Evolutionary conservation across 2,888 invertebrate genomes (phyloP).

Genomic region (Ormyrus labotus): DNA sequence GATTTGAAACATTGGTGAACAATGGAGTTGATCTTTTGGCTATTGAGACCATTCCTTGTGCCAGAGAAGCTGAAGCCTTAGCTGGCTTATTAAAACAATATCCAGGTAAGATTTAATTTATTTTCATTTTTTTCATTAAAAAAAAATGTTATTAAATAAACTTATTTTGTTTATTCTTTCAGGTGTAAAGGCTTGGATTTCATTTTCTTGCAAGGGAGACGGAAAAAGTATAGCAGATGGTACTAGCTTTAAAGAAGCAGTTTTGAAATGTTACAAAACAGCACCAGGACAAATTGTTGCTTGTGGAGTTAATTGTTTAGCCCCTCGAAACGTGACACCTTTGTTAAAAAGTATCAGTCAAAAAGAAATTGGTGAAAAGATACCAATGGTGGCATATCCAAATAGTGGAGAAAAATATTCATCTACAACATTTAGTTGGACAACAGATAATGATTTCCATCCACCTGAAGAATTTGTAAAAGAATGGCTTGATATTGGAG

Average conservation of each 20-base stretch:
- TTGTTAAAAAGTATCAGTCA: conserved; percentile 80
- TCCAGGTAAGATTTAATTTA: conserved; percentile 76
- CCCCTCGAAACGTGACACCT: conserved; percentile 81
- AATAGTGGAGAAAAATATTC: conserved; percentile 93
- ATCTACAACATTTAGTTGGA: conserved; percentile 79
- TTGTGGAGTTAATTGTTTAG: conserved; percentile 92
- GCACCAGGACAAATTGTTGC: conserved; percentile 86
- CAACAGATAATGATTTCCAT: conserved; percentile 80
- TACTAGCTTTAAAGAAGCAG: conserved; percentile 86
- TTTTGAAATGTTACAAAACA: conserved; percentile 81
- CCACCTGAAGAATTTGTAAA: conserved; percentile 84
- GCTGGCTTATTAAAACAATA: conserved; percentile 87
- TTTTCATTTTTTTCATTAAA: background rate
- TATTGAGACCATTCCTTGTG: conserved; percentile 94
- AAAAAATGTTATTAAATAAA: background rate
- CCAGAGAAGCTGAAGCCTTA: conserved; percentile 88
- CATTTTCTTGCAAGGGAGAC: conserved; percentile 88
- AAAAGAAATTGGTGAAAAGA: conserved; percentile 74
- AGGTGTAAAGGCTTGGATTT: conserved; percentile 87
- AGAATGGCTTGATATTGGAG: conserved; percentile 89
- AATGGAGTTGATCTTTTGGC: conserved; percentile 91
- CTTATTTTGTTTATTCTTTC: background rate
- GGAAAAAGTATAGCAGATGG: conserved; percentile 85
- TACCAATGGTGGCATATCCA: conserved; percentile 92
- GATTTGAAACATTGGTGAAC: conserved; percentile 87